Evolutionary conservation across 30 jellyfish, hydroid and myxozoan genomes (phyloP).

Genomic region (Clytia hemisphaerica): DNA sequence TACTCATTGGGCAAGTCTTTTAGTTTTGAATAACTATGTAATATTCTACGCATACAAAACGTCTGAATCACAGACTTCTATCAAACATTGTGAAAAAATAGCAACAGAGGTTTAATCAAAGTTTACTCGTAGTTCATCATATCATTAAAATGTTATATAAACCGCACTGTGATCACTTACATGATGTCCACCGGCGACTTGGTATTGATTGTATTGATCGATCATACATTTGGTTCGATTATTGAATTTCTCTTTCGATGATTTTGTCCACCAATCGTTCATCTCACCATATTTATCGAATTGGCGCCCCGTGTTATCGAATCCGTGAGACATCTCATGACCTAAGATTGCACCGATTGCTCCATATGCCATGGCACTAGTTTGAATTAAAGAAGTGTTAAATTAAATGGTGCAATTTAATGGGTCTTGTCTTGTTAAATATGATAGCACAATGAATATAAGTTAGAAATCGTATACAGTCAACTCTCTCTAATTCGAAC

Average conservation of each 20-base stretch:
- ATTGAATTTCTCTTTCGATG: constrained; percentile 54
- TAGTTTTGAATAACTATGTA: too few species aligned
- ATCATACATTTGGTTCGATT: constrained; percentile 86
- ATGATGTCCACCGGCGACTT: constrained; percentile 72
- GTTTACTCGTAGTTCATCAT: background rate
- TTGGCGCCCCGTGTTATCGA: constrained; percentile 94
- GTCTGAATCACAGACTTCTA: background rate
- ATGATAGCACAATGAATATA: too few species aligned
- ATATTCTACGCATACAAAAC: background rate
- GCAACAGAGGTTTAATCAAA: background rate
- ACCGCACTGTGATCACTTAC: constrained; percentile 41
- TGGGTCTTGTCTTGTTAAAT: too few species aligned
- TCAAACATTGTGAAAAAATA: too few species aligned
- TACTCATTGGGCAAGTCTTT: too few species aligned
- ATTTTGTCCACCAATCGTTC: constrained; percentile 79
- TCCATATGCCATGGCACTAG: constrained; percentile 97
- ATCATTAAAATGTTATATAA: background rate
- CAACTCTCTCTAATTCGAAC: too few species aligned
- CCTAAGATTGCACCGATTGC: constrained; percentile 98
- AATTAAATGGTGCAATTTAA: too few species aligned
- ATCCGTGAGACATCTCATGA: constrained; percentile 94
- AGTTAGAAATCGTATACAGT: too few species aligned
- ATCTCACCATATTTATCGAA: constrained; percentile 94
- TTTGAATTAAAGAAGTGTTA: too few species aligned
- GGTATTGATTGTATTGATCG: constrained; percentile 69